Conservation (phyloP, 2,888 invertebrate genomes). For the Pycnomerus fuliginosus region DNA sequence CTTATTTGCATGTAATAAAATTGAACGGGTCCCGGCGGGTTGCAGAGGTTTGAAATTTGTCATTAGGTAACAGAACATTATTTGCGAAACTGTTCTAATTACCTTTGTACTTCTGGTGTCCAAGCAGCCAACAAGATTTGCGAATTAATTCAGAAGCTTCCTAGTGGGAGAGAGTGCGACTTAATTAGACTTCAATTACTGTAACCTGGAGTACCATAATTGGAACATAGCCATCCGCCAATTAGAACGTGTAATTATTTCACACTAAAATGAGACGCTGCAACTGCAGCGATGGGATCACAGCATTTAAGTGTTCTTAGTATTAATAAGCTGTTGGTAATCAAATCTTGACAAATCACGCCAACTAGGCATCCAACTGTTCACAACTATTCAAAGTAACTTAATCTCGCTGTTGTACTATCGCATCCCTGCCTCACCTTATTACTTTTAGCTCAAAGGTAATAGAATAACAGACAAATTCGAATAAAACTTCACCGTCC, state of each 20-base stretch:
- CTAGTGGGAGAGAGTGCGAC: constrained; percentile 15
- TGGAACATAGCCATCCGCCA: constrained; percentile 12
- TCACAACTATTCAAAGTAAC: too few relatives aligned
- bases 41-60: constrained; percentile 7
- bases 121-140: constrained; percentile 17
- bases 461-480: too few relatives aligned
- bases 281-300: constrained; percentile 15
- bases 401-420: too few relatives aligned
- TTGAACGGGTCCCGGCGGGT: constrained; percentile 4
- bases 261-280: constrained; percentile 19
- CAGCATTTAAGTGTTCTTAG: constrained; percentile 7
- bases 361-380: too few relatives aligned
- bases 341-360: constrained; percentile 12
- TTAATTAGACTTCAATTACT: constrained; percentile 22
- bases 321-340: constrained; percentile 12
- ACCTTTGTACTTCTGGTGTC: constrained; percentile 15
- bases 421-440: too few relatives aligned
- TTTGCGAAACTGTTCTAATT: constrained; percentile 11
- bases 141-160: constrained; percentile 21
- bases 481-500: too few relatives aligned
- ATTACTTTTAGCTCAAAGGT: too few relatives aligned
- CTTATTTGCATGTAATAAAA: constrained; percentile 17
- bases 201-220: constrained; percentile 17
- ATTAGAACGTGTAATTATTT: constrained; percentile 12
- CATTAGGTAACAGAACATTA: constrained; percentile 6